These are phyloP conservation scores for Florisuga fusca DNA, from an alignment of 2,797 vertebrate species.

Conservation along the genomic window DNA sequence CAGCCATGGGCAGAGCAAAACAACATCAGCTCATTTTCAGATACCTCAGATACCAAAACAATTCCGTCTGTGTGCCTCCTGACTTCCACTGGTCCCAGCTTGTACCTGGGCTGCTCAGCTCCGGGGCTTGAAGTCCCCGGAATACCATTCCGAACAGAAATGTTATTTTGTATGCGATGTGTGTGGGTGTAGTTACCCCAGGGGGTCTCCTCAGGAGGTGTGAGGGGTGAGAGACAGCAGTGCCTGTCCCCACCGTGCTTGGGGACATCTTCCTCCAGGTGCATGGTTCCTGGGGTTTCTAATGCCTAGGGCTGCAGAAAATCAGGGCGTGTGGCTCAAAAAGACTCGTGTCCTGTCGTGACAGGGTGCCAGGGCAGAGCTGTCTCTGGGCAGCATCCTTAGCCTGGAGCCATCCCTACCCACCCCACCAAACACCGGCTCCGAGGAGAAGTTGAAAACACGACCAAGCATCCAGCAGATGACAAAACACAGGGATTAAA, in stretches of 20 bases:
- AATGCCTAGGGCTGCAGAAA: background rate
- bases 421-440: fast-evolving
- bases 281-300: background rate
- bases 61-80: background rate
- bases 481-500: background rate
- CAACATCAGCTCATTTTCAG: background rate
- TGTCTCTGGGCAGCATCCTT: too few species aligned
- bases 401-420: fast-evolving
- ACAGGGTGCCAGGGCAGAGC: background rate
- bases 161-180: background rate
- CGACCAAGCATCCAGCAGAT: background rate
- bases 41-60: background rate
- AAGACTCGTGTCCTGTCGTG: fast-evolving
- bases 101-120: background rate
- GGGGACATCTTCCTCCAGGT: background rate
- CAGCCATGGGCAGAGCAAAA: background rate
- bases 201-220: background rate
- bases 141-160: background rate
- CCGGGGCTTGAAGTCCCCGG: background rate
- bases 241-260: fast-evolving
- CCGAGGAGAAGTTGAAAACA: background rate
- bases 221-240: fast-evolving
- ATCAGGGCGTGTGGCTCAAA: fast-evolving
- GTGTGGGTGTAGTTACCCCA: fast-evolving
- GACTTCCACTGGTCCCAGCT: background rate